Base-by-base conservation (phyloP, 2,113 vertebrate genomes). In the Turnix velox region DNA sequence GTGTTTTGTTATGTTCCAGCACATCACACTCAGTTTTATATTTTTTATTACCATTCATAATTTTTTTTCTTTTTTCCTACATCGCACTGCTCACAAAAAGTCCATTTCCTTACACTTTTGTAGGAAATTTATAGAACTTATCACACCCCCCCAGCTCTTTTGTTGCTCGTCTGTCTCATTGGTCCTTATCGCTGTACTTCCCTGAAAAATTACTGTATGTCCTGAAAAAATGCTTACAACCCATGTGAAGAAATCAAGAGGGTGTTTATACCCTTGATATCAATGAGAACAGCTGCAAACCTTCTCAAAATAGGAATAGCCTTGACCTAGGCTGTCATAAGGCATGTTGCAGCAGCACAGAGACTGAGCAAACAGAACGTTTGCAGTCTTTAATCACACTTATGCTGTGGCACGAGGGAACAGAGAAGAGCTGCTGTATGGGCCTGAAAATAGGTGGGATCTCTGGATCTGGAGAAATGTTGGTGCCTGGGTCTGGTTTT, bases 301-400 rank as follows among this genome's bases (percentile, higher is more conserved):
- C 35, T 87, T 40, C 31, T 82, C 57, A 52, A 33, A 75, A 43
- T 46, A 71, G 18, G 68, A 49, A 35, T 19, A 37, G n/a, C 65
- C 46, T 63, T 78, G 49, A 37, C 17, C 9, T 19, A 14, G 46
- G 35, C 22, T 88, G 25, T 39, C 15, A 3, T 54, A 40, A 48
- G 24, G 33, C 20, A 6, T 35, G 28, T 40, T 65, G 59, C 49
- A 25, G 14, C n/a, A 2, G 18, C 27, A 2, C 23, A 63, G 65
- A 57, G 79, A 6, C 55, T 39, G 48, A 73, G n/a, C 15, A 88
- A 67, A 18, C 1, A 25, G 40, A 45, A 12, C 48, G 43, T 81
- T 49, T 43, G 27, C 10, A 48, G 24, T 7, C 3, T 3, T 63
- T 43, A 18, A 12, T n/a, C 42, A 6, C 0, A 0, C 74, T 83